Evolutionary conservation across 2,113 vertebrate species (phyloP).

Genomic region (Cyphomyrus discorhynchus): DNA sequence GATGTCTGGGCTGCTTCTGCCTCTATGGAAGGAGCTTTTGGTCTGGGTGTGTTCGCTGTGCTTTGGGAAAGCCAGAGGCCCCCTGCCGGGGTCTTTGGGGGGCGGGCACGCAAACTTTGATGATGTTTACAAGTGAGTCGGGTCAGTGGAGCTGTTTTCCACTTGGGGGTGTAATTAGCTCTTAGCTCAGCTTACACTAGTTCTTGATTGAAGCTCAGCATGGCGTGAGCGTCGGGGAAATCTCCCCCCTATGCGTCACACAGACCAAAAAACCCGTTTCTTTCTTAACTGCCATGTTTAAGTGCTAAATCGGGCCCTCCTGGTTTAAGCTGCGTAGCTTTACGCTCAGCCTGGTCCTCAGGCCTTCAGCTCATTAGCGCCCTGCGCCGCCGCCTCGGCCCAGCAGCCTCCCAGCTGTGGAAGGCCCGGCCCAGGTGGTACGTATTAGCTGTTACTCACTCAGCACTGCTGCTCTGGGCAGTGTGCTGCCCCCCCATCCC

Average conservation of each 20-base stretch:
- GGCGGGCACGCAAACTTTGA: neutral
- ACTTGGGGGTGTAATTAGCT: neutral
- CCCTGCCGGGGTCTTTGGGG: neutral
- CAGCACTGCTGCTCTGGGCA: conserved; percentile 10
- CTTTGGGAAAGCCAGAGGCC: neutral
- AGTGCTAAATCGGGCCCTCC: neutral
- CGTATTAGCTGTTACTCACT: conserved; percentile 18
- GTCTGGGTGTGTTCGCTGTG: neutral
- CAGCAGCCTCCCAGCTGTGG: neutral
- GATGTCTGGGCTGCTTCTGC: neutral
- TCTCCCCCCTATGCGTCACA: neutral
- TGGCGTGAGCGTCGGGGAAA: neutral
- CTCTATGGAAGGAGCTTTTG: neutral
- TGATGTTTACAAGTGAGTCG: neutral
- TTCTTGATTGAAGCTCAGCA: neutral
- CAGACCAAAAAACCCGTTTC: neutral
- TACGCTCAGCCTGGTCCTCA: neutral
- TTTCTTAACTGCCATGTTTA: neutral
- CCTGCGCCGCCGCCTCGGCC: neutral
- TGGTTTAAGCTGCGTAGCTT: neutral
- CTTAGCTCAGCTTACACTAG: neutral
- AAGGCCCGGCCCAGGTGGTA: conserved; percentile 20
- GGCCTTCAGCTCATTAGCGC: neutral
- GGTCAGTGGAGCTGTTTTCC: neutral
- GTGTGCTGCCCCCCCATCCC: neutral